Evolutionary conservation across 1,140 invertebrate genomes (phyloP).

Genomic region (Drosophila kepulauana): DNA sequence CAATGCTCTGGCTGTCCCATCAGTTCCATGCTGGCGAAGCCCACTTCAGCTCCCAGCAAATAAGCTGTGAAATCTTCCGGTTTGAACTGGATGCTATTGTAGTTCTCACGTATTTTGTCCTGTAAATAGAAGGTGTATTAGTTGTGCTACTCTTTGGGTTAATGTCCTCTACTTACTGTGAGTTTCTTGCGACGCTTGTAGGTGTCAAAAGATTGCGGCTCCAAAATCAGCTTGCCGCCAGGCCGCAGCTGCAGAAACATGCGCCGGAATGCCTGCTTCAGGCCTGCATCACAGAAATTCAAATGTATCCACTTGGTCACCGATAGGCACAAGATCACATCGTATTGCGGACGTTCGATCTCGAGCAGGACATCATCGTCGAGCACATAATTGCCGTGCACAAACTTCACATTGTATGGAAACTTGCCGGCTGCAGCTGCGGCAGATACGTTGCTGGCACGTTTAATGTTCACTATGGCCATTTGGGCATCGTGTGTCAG

Average conservation of each 20-base stretch:
- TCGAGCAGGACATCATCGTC: constrained; percentile 93
- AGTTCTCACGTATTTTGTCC: constrained; percentile 91
- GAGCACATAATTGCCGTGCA: constrained; percentile 96
- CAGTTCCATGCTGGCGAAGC: constrained; percentile 93
- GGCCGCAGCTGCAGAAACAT: constrained; percentile 95
- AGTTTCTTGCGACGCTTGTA: constrained; percentile 95
- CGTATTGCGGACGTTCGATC: constrained; percentile 94
- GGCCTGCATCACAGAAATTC: constrained; percentile 97
- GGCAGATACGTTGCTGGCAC: constrained; percentile 15
- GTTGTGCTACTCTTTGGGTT: too few relatives aligned
- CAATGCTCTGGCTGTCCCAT: constrained; percentile 93
- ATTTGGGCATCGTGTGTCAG: constrained; percentile 88
- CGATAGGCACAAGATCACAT: constrained; percentile 97
- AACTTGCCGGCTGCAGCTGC: constrained; percentile 31
- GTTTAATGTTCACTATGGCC: constrained; percentile 53
- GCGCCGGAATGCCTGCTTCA: constrained; percentile 96
- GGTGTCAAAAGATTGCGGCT: constrained; percentile 96
- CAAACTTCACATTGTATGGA: constrained; percentile 72
- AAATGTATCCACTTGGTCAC: constrained; percentile 99
- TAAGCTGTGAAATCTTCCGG: constrained; percentile 96
- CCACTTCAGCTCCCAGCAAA: constrained; percentile 93
- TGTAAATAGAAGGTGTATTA: constrained; percentile 23
- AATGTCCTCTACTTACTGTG: constrained; percentile 85
- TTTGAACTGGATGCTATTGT: constrained; percentile 92
- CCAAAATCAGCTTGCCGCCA: constrained; percentile 95